These are phyloP conservation scores for Eugnorisma glareosa DNA, from an alignment of 2,888 invertebrate genomes.

Conservation along the genomic window DNA sequence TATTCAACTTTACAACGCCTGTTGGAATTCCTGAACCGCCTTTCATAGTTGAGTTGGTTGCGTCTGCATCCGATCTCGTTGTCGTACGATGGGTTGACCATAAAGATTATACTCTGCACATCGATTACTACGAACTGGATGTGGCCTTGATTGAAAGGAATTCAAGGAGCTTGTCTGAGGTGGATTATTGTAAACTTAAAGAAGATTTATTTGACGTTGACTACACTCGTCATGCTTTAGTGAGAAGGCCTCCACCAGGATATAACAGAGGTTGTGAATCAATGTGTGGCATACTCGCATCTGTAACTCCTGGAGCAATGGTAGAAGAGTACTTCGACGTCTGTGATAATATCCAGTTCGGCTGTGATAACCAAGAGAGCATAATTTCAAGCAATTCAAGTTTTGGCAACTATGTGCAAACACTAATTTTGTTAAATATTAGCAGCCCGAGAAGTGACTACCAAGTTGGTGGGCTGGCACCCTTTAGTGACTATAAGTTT, in stretches of 20 bases:
- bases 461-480: constrained; percentile 80
- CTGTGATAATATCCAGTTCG: constrained; percentile 72
- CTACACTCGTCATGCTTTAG: constrained; percentile 79
- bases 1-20: constrained; percentile 81
- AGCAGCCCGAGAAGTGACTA: constrained; percentile 71
- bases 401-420: constrained; percentile 74
- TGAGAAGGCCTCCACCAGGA: constrained; percentile 80
- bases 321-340: constrained; percentile 83
- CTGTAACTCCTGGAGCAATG: constrained; percentile 78
- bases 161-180: constrained; percentile 69
- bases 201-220: constrained; percentile 75
- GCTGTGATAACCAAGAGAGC: constrained; percentile 75
- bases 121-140: constrained; percentile 82
- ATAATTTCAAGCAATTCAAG: constrained; percentile 73
- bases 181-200: constrained; percentile 78
- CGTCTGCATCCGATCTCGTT: constrained; percentile 75
- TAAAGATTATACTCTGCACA: constrained; percentile 77
- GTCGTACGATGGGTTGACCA: constrained; percentile 85
- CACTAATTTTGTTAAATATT: constrained; percentile 75
- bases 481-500: constrained; percentile 85
- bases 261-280: constrained; percentile 83
- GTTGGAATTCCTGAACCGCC: constrained; percentile 85
- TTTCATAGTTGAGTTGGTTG: constrained; percentile 82
- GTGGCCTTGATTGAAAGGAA: constrained; percentile 79
- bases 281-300: constrained; percentile 81